Conservation (phyloP, 2,888 invertebrate species). For the Dugesia japonica region DNA sequence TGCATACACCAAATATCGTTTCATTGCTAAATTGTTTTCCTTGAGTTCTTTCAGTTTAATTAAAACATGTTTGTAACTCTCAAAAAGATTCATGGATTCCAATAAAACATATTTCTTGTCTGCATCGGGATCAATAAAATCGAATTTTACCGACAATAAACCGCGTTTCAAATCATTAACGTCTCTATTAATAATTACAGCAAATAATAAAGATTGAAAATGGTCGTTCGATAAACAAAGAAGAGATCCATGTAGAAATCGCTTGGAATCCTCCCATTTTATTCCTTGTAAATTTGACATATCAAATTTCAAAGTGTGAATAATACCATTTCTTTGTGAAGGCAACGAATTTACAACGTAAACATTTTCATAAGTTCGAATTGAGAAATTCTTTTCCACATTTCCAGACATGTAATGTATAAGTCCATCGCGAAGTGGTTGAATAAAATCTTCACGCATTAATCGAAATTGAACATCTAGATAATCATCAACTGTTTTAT, state of each 20-base stretch:
- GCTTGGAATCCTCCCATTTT: background rate
- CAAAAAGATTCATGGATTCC: background rate
- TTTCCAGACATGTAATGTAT: background rate
- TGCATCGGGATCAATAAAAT: background rate
- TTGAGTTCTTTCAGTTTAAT: background rate
- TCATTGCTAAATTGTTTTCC: background rate
- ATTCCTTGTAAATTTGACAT: background rate
- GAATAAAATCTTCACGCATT: conserved; percentile 64
- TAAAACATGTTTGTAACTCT: background rate
- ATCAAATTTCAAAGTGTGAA: background rate
- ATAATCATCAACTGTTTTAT: conserved; percentile 58
- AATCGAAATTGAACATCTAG: conserved; percentile 62
- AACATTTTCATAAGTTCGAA: background rate
- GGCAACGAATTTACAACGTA: background rate
- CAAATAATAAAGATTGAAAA: background rate
- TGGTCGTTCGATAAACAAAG: background rate
- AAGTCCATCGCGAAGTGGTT: conserved; percentile 57
- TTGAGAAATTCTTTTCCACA: background rate
- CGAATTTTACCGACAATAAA: conserved; percentile 2
- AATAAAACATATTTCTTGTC: background rate
- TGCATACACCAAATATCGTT: background rate
- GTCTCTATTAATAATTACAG: background rate
- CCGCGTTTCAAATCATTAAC: background rate
- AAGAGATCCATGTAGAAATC: conserved; percentile 11
- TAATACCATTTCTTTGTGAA: background rate